Evolutionary conservation across 2,797 vertebrate genomes (phyloP).

Genomic region (Alosa sapidissima): DNA sequence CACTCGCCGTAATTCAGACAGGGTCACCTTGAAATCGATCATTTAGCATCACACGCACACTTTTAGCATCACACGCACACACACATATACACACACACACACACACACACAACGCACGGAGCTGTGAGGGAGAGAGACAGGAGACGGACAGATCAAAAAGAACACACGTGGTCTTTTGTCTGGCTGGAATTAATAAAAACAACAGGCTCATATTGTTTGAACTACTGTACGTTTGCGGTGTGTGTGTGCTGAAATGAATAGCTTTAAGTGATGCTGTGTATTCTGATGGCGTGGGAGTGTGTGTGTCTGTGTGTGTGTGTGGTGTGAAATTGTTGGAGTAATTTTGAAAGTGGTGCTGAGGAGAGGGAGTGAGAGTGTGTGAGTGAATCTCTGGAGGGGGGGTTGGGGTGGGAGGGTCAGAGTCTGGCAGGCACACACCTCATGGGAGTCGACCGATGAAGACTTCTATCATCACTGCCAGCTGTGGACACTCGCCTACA

Average conservation of each 20-base stretch:
- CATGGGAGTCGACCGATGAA: slow-evolving; percentile 9
- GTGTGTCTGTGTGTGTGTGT: slow-evolving; percentile 1
- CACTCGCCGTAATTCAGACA: slow-evolving; percentile 75
- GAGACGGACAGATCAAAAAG: slow-evolving; percentile 50
- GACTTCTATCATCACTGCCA: slow-evolving; percentile 15
- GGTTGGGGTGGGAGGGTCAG: neutral
- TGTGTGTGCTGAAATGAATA: too few relatives aligned
- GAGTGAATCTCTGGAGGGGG: neutral
- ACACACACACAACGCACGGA: slow-evolving; percentile 11
- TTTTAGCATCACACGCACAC: too few relatives aligned
- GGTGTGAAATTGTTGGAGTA: neutral
- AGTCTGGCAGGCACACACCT: slow-evolving; percentile 6
- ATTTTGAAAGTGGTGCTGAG: neutral
- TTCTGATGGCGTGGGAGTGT: neutral
- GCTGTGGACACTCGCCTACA: neutral
- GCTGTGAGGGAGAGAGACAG: slow-evolving; percentile 27
- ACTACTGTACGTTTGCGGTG: neutral
- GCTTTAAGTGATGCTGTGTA: neutral
- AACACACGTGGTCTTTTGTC: neutral
- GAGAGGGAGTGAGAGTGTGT: neutral
- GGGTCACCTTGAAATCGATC: slow-evolving; percentile 86
- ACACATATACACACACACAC: slow-evolving; percentile 50
- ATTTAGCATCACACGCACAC: slow-evolving; percentile 55
- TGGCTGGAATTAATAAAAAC: neutral
- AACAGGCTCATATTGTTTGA: neutral